Evolutionary conservation across 2,888 invertebrate species (phyloP), one percentile per base, ranked within the genome.

Genomic region (Sesamia inferens): DNA sequence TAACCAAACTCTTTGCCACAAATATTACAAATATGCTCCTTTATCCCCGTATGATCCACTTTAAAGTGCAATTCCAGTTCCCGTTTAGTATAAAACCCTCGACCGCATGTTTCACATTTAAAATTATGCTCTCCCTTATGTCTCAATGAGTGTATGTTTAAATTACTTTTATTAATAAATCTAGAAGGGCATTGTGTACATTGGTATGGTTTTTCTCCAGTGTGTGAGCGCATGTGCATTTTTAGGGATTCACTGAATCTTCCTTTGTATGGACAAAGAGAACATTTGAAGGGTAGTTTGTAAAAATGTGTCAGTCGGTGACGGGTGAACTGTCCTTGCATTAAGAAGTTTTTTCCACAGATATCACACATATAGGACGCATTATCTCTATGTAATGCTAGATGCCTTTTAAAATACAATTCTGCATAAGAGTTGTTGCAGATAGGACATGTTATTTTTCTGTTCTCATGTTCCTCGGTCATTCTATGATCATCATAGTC

Each of bases 1-100:
- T 94, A 94, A 5, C 95, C 95, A 91, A 96, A 96, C 1, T 92
- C 92, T 82, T 95, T 95, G 0, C 93, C 93, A 78, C 96, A 96
- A 2, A 92, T 79, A 69, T 91, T 91, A 69, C 96, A 96, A 4
- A 92, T 77, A 86, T 95, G 94, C 0, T 96, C 96, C 67, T 93
- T 95, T 24, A 94, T 89, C 5, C 96, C 96, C 0, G 90, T 88
- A 79, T 96, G 96, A 63, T 93, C 94, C 1, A 94, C 94, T 90
- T 93, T 94, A n/a, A 92, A 90, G 76, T 96, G 96, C 69, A 91
- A 68, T 31, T 95, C 94, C 48, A 95, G 81, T 48, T 90, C 89
- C 47, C 91, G 84, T 82, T 94, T 94, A 0, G 90, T 93, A 74
- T 94, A 92, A 85, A 92, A 95, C 0, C 94, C 95, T 82, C 92